Conservation (phyloP, 2,113 vertebrate species). For the Coptodon rendalli region DNA sequence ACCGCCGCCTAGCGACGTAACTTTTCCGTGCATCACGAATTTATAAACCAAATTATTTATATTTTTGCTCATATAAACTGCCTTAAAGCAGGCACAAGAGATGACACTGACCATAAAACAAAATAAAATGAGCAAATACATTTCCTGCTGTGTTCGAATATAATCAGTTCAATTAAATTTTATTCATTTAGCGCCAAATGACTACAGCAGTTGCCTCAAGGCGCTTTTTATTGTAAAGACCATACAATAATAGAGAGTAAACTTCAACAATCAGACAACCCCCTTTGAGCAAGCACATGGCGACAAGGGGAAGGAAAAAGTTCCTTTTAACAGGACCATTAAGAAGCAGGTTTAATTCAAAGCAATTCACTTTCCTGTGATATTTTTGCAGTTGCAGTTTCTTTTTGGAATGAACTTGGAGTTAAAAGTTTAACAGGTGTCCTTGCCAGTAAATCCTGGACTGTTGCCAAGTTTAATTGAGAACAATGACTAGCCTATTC, state of each 20-base stretch:
- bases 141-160: background rate
- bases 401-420: background rate
- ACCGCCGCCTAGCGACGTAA: constrained; percentile 43
- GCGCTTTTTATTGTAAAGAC: background rate
- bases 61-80: background rate
- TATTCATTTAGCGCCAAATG: background rate
- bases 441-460: background rate
- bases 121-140: background rate
- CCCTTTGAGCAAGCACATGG: background rate
- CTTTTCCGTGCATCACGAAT: background rate
- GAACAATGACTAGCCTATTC: background rate
- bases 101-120: background rate
- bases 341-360: background rate
- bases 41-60: background rate
- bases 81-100: background rate
- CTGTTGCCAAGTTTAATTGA: background rate
- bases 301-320: background rate
- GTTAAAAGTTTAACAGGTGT: background rate
- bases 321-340: background rate
- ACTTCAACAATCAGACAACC: background rate
- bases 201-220: background rate
- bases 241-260: background rate
- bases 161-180: background rate
- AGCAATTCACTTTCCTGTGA: background rate
- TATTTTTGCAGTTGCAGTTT: background rate